Percentiles rank a stretch among this genome's conserved stretches.
Conservation (phyloP, 2,888 invertebrate species). For the Quadroppia sp. region DNA sequence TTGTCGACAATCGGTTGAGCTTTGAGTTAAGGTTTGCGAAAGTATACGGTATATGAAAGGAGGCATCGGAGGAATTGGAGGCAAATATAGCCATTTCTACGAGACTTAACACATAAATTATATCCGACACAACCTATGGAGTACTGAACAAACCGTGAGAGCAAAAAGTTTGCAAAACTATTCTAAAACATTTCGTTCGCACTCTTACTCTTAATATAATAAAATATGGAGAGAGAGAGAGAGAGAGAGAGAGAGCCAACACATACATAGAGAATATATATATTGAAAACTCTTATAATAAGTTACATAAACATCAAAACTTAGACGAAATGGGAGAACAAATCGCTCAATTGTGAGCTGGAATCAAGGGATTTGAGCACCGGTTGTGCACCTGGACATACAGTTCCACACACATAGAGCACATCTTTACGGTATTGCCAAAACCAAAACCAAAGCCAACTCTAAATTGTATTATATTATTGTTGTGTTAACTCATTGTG, state of each 20-base stretch:
- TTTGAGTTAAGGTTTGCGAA: background rate
- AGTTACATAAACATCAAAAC: constrained; percentile 22
- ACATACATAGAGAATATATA: background rate
- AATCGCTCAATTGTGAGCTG: background rate
- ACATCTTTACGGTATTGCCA: background rate
- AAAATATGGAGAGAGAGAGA: background rate
- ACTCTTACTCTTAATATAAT: background rate
- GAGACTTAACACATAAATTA: constrained; percentile 27
- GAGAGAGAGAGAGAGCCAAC: background rate
- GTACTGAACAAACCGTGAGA: background rate
- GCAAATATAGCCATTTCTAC: constrained; percentile 11
- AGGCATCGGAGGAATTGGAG: background rate
- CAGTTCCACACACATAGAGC: background rate
- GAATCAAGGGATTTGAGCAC: constrained; percentile 10
- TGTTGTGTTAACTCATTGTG: constrained; percentile 22
- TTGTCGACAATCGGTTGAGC: background rate
- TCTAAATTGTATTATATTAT: constrained; percentile 14
- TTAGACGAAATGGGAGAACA: background rate
- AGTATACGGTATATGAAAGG: background rate
- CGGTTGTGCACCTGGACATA: constrained; percentile 22
- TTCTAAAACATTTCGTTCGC: too few relatives aligned
- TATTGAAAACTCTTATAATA: constrained; percentile 18
- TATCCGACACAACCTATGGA: background rate
- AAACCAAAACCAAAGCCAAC: constrained; percentile 24
- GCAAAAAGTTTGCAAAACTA: background rate